phyloP scores from a whole-genome alignment of 2,113 vertebrate genomes.

The Gallinago media region DNA sequence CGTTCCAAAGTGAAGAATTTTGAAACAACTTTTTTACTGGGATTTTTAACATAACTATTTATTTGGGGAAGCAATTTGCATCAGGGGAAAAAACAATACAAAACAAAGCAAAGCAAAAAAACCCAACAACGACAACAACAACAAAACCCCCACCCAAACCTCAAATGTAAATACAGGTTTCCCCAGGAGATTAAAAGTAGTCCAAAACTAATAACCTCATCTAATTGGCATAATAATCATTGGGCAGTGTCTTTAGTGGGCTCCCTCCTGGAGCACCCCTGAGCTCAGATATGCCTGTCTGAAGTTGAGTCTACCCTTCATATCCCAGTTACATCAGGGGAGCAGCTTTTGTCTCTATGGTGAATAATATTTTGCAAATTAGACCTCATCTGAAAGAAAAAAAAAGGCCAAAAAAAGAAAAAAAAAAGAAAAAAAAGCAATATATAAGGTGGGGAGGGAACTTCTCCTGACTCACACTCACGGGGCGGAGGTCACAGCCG shows the following conservation, averaged over 20 bases:
- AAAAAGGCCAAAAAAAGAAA: not conserved
- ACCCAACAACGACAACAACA: not conserved
- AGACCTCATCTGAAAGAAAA: not conserved
- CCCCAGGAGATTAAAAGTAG: constrained; percentile 42
- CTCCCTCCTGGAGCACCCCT: fast-evolving
- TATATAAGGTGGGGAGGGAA: not conserved
- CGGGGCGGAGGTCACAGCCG: not conserved
- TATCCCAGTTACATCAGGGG: not conserved
- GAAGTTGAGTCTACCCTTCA: not conserved
- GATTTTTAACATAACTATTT: constrained; percentile 49
- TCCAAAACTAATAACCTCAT: constrained; percentile 51
- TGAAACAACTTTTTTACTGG: constrained; percentile 9
- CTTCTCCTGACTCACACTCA: constrained; percentile 36
- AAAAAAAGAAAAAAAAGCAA: not conserved
- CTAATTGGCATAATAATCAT: constrained; percentile 39
- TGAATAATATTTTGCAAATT: constrained; percentile 50
- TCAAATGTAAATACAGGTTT: constrained; percentile 46
- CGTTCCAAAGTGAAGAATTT: not conserved
- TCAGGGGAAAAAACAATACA: not conserved
- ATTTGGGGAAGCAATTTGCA: constrained; percentile 45
- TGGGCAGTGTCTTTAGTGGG: not conserved
- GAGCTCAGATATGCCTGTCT: not conserved
- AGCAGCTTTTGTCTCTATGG: constrained; percentile 4
- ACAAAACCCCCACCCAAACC: not conserved
- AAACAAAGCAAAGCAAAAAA: not conserved